phyloP scores from a whole-genome alignment of 2,888 invertebrate species.

The Priocnemis perturbator region DNA sequence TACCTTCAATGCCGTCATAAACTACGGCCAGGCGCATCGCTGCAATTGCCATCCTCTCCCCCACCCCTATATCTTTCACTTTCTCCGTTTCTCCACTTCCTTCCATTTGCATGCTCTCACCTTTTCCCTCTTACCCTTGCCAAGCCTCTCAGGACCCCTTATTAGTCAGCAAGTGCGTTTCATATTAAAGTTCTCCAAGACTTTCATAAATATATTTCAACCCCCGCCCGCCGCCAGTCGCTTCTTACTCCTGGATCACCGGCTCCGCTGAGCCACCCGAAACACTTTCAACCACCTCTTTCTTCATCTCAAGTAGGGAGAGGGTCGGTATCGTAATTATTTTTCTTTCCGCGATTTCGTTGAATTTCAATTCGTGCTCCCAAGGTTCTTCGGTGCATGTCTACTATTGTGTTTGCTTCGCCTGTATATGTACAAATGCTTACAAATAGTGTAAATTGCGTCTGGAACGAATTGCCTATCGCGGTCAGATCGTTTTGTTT shows the following conservation, averaged over 20 bases:
- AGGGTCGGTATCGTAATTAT: slow-evolving; percentile 59
- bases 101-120: slow-evolving; percentile 17
- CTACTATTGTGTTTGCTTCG: too few relatives aligned
- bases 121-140: background rate
- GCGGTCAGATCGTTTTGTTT: too few relatives aligned
- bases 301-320: slow-evolving; percentile 45
- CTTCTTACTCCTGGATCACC: background rate
- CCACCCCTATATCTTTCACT: background rate
- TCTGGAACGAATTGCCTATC: too few relatives aligned
- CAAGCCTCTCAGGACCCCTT: slow-evolving; percentile 28
- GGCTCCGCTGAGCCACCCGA: too few relatives aligned
- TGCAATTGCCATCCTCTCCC: slow-evolving; percentile 23
- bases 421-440: too few relatives aligned
- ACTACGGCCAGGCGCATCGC: slow-evolving; percentile 41
- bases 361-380: slow-evolving; percentile 42
- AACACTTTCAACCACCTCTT: slow-evolving; percentile 10
- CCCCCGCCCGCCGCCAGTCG: slow-evolving; percentile 14
- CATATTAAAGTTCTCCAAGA: slow-evolving; percentile 54
- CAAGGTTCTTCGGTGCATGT: background rate
- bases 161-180: slow-evolving; percentile 25
- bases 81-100: background rate
- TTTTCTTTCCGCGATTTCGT: slow-evolving; percentile 51
- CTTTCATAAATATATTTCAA: slow-evolving; percentile 56
- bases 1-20: slow-evolving; percentile 53
- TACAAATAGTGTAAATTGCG: too few relatives aligned